Evolutionary conservation across 2,888 invertebrate genomes (phyloP).

Genomic region (Leptinotarsa peninsularis): DNA sequence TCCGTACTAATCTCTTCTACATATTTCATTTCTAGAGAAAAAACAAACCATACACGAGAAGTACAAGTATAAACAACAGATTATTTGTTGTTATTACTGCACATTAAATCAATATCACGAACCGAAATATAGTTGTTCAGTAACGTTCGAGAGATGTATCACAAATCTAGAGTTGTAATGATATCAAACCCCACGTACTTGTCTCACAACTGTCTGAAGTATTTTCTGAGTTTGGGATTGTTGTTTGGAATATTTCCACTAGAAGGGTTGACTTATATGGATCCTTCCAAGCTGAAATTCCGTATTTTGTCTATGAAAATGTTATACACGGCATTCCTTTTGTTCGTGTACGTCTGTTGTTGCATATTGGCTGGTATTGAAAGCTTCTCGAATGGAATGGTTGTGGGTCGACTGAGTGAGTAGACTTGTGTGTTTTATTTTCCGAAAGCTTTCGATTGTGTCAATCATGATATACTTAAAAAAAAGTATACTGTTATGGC

Average conservation of each 20-base stretch:
- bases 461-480: background rate
- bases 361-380: background rate
- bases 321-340: conserved; percentile 2
- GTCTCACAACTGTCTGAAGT: conserved; percentile 21
- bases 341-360: background rate
- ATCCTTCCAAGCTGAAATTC: conserved; percentile 22
- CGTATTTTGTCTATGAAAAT: conserved; percentile 9
- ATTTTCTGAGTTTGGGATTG: conserved; percentile 22
- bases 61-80: background rate
- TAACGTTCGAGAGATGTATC: background rate
- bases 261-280: conserved; percentile 16
- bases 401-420: conserved; percentile 16
- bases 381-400: conserved; percentile 3
- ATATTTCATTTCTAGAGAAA: background rate
- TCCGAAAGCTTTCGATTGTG: background rate
- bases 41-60: no score
- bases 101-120: background rate
- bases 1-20: background rate
- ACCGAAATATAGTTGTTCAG: background rate
- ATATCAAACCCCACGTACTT: conserved; percentile 13
- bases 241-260: conserved; percentile 24
- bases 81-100: background rate
- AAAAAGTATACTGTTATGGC: no score
- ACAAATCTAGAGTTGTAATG: conserved; percentile 16
- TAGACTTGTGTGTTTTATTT: background rate